Evolutionary conservation across 2,888 invertebrate species (phyloP), one percentile per base, ranked within the genome.

Genomic region (Agrilus cyanescens): DNA sequence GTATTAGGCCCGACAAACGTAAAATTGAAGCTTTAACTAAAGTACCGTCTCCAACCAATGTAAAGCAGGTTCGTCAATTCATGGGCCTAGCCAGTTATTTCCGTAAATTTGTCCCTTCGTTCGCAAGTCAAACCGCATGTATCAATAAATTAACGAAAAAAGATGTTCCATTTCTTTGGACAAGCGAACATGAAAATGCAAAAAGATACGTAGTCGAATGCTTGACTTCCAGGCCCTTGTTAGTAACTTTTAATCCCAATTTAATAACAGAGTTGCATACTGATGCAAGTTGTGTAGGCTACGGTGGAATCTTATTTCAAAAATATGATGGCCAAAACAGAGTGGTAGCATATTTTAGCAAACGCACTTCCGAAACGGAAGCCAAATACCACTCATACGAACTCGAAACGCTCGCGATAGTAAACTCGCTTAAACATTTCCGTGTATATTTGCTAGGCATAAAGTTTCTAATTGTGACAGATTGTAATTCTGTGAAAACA

Each of bases 401-500:
- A 33, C 37, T 53, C 5, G 58, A 63, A 39, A 50, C 53, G 2
- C 45, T 63, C 37, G 63, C 62, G 1, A 50, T 62, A 1, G 48
- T 61, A 1, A 54, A 51, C 35, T 51, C 54, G 1, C 16, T 59
- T 1, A 40, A 49, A 32, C 47, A 56, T 43, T 58, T 59, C 43
- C 49, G 55, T 7, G 49, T 50, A 5, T 59, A 57, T 37, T 35
- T 59, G 0, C 40, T 53, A 12, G 55, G 55, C 2, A 46, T 49
- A 7, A 39, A 38, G 0, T 59, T 61, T 40, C 50, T 44, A 10
- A 44, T 60, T 1, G 40, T 55, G 3, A 59, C 57, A 2, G 64
- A 66, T 39, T 62, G 59, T 37, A 57, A 58, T 37, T 49, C 59
- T 1, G 33, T 60, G 2, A 57, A 57, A 30, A 36, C 48, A 0